phyloP scores from a whole-genome alignment of 2,888 invertebrate species.

The Monoplex corrugatus region DNA sequence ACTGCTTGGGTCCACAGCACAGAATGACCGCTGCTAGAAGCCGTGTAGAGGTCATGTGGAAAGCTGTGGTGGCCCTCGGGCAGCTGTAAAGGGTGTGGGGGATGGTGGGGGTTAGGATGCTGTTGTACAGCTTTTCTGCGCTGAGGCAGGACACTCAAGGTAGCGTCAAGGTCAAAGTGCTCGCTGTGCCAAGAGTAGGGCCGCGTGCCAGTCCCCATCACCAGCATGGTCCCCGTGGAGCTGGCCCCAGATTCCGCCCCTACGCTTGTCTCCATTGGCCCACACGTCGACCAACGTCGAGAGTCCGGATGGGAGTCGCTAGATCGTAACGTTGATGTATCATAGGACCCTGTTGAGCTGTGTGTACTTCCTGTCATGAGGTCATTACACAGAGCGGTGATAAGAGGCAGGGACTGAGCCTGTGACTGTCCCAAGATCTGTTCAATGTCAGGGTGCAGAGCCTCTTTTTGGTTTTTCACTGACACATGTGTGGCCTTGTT shows the following conservation, averaged over 20 bases:
- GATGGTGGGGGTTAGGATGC: neutral
- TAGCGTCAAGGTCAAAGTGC: constrained; percentile 75
- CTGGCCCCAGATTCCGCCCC: constrained; percentile 55
- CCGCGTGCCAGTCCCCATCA: constrained; percentile 59
- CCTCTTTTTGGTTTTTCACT: constrained; percentile 63
- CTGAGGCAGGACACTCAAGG: constrained; percentile 55
- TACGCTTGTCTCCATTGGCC: constrained; percentile 65
- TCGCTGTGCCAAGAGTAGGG: constrained; percentile 79
- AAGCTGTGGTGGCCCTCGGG: constrained; percentile 73
- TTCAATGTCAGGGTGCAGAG: constrained; percentile 75
- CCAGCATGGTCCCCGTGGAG: constrained; percentile 63
- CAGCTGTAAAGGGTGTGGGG: constrained; percentile 14
- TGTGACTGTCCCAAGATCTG: constrained; percentile 74
- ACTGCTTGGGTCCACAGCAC: constrained; percentile 68
- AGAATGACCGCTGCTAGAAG: constrained; percentile 4
- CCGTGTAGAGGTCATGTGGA: constrained; percentile 67
- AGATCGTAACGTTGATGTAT: constrained; percentile 71
- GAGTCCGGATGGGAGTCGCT: constrained; percentile 73
- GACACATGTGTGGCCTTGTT: constrained; percentile 51
- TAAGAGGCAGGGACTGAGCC: constrained; percentile 87
- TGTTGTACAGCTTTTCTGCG: constrained; percentile 34
- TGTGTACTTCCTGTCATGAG: constrained; percentile 82
- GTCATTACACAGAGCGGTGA: constrained; percentile 96
- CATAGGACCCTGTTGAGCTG: constrained; percentile 66
- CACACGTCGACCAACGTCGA: constrained; percentile 74